Evolutionary conservation across 30 jellyfish, hydroid and myxozoan species (phyloP).

Genomic region (Hydra vulgaris): DNA sequence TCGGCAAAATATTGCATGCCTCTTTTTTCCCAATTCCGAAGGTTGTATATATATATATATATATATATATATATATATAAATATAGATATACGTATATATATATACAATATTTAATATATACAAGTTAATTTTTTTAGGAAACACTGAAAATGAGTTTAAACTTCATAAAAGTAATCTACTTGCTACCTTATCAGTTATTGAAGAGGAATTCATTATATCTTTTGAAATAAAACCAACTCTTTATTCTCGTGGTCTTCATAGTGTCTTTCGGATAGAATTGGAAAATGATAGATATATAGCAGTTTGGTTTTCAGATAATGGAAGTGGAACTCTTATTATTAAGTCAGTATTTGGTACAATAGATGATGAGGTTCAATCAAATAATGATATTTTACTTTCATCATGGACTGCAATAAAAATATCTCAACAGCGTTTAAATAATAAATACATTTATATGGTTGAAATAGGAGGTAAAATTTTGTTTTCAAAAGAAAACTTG

Average conservation of each 20-base stretch:
- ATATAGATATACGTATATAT: no score
- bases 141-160: not conserved
- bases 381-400: no score
- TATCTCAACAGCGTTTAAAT: not conserved
- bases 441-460: not conserved
- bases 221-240: not conserved
- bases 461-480: not conserved
- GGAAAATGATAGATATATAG: not conserved
- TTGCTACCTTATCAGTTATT: not conserved
- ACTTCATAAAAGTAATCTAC: not conserved
- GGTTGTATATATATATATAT: no score
- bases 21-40: no score
- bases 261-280: not conserved
- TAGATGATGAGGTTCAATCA: not conserved
- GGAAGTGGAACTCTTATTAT: not conserved
- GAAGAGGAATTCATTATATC: not conserved
- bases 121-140: not conserved
- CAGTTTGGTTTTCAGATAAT: not conserved
- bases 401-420: not conserved
- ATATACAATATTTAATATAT: no score
- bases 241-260: not conserved
- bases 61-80: no score
- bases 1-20: no score
- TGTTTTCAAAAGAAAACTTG: not conserved
- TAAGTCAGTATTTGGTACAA: not conserved